Evolutionary conservation across 2,888 invertebrate genomes (phyloP).

Genomic region (Trichogramma dendrolimi): DNA sequence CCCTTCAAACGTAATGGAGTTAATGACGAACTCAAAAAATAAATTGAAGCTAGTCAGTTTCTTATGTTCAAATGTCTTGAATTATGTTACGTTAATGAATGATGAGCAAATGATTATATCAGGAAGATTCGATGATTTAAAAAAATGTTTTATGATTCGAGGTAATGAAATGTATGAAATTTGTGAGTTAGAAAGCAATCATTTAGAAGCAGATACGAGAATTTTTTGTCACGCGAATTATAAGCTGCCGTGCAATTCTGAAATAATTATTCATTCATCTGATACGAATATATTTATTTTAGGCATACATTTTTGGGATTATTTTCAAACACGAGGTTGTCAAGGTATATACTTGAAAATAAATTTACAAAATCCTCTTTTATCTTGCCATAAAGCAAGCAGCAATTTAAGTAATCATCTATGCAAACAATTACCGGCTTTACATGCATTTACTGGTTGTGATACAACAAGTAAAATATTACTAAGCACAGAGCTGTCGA

Average conservation of each 20-base stretch:
- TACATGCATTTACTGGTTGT: conserved; percentile 33
- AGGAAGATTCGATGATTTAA: conserved; percentile 27
- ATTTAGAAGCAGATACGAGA: conserved; percentile 35
- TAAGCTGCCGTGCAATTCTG: conserved; percentile 31
- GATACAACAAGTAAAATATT: conserved; percentile 28
- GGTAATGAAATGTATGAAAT: conserved; percentile 33
- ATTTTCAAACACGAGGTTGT: conserved; percentile 28
- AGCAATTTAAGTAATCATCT: conserved; percentile 31
- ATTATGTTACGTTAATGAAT: conserved; percentile 30
- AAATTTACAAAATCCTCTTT: conserved; percentile 26
- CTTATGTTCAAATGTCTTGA: conserved; percentile 29
- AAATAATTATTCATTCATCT: conserved; percentile 33
- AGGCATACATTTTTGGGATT: conserved; percentile 34
- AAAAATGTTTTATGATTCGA: conserved; percentile 33
- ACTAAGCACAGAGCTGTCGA: neutral
- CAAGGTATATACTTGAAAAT: conserved; percentile 24
- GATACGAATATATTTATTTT: conserved; percentile 35
- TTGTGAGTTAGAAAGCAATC: conserved; percentile 33
- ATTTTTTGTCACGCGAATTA: too few species aligned
- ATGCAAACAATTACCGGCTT: conserved; percentile 35
- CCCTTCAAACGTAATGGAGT: conserved; percentile 30
- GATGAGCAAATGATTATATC: conserved; percentile 24
- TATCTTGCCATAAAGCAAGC: conserved; percentile 35
- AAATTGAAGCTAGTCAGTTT: conserved; percentile 33
- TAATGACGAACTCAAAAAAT: conserved; percentile 30